phyloP scores from a whole-genome alignment of 2,797 vertebrate species.

The Platalea minor region DNA sequence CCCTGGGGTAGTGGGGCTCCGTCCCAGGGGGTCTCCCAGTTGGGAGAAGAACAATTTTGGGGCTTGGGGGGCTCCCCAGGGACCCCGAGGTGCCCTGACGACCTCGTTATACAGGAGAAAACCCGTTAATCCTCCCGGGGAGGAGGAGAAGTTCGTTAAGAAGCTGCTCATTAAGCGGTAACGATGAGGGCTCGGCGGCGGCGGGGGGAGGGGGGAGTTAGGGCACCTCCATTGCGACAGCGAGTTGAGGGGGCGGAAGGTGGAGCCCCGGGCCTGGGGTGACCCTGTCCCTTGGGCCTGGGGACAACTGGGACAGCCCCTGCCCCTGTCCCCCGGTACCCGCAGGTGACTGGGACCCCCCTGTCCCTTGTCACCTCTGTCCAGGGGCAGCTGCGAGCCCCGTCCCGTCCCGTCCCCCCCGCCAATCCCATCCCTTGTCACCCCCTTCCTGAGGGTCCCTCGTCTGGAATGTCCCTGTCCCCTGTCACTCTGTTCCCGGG shows the following conservation, averaged over 20 bases:
- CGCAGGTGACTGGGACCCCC: background rate
- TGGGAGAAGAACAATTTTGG: background rate
- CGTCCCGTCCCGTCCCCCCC: background rate
- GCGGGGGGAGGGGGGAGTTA: too few relatives aligned
- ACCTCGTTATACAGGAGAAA: background rate
- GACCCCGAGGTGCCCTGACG: fast-evolving
- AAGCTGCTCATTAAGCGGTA: conserved; percentile 8
- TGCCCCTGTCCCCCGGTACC: background rate
- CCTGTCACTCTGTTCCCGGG: background rate
- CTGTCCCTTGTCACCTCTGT: too few relatives aligned
- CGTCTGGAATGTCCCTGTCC: background rate
- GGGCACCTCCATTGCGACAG: background rate
- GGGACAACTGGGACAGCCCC: background rate
- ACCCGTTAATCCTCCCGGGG: background rate
- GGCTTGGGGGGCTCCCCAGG: background rate
- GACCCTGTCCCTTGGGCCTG: background rate
- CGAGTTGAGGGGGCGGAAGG: background rate
- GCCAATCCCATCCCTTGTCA: background rate
- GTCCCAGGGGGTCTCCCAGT: background rate
- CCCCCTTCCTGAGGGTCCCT: background rate
- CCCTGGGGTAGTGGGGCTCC: background rate
- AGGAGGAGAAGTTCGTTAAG: background rate
- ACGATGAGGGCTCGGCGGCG: fast-evolving
- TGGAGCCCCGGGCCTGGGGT: background rate
- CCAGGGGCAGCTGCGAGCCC: background rate